Conservation (phyloP, 2,888 invertebrate species). For the Epinotia nisella region DNA sequence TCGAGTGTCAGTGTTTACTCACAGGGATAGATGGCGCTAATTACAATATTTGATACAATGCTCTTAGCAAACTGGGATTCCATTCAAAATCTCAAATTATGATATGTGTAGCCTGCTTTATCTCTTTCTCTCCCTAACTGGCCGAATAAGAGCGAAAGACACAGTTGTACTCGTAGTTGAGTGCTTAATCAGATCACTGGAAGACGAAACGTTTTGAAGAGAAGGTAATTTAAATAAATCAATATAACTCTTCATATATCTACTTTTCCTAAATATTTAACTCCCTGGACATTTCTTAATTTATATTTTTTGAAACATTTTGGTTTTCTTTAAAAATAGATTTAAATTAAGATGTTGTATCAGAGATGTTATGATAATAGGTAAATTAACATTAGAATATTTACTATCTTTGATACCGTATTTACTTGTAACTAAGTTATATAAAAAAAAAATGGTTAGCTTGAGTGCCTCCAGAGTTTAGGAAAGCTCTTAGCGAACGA, state of each 20-base stretch:
- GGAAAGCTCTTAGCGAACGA: conserved; percentile 10
- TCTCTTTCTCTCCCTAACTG: background rate
- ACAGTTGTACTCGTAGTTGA: too few species aligned
- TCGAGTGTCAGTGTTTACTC: conserved; percentile 46
- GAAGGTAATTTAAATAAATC: background rate
- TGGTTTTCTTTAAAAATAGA: background rate
- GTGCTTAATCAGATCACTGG: background rate
- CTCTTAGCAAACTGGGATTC: background rate
- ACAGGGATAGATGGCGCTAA: conserved; percentile 55
- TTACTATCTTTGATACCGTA: too few species aligned
- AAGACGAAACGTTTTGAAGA: background rate
- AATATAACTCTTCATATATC: background rate
- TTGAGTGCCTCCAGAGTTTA: too few species aligned
- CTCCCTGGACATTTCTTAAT: background rate
- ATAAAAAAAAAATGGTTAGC: background rate
- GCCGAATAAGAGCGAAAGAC: background rate
- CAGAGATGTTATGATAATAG: too few species aligned
- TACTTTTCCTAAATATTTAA: background rate
- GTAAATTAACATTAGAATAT: too few species aligned
- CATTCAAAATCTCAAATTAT: background rate
- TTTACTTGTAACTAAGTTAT: background rate
- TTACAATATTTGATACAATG: background rate
- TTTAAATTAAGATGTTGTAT: too few species aligned
- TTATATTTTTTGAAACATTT: background rate
- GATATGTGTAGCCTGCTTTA: background rate